phyloP scores from a whole-genome alignment of 2,797 vertebrate genomes.

The Myotis planiceps region DNA sequence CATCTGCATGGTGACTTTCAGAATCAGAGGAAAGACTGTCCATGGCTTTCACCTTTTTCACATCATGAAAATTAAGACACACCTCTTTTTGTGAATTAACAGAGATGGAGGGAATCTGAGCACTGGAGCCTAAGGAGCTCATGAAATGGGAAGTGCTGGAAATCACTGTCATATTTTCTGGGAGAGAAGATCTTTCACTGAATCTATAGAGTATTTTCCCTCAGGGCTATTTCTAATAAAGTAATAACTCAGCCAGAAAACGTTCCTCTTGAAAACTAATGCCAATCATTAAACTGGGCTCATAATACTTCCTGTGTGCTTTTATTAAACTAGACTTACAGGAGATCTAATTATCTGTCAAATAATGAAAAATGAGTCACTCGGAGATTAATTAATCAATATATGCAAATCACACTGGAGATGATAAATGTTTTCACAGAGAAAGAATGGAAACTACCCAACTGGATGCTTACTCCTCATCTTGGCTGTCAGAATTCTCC shows the following conservation, averaged over 20 bases:
- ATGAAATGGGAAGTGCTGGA: background rate
- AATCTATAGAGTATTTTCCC: background rate
- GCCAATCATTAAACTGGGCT: constrained; percentile 3
- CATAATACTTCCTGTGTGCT: background rate
- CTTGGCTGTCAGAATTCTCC: background rate
- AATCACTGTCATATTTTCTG: constrained; percentile 5
- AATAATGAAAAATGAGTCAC: constrained; percentile 52
- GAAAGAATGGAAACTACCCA: background rate
- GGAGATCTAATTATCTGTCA: constrained; percentile 51
- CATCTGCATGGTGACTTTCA: background rate
- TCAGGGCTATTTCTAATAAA: constrained; percentile 12
- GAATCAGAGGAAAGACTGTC: background rate
- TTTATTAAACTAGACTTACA: background rate
- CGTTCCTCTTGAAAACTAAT: background rate
- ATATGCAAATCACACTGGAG: constrained; percentile 19
- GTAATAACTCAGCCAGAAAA: constrained; percentile 3
- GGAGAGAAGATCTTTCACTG: background rate
- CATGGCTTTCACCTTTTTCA: background rate
- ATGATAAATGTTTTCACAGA: constrained; percentile 5
- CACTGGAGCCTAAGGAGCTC: background rate
- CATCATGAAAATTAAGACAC: background rate
- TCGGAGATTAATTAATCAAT: constrained; percentile 51
- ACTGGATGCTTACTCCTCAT: background rate
- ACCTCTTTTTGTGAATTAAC: background rate
- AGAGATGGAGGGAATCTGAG: background rate